Conservation (phyloP, 2,797 vertebrate genomes). For the Parauchenoglanis ngamensis region DNA sequence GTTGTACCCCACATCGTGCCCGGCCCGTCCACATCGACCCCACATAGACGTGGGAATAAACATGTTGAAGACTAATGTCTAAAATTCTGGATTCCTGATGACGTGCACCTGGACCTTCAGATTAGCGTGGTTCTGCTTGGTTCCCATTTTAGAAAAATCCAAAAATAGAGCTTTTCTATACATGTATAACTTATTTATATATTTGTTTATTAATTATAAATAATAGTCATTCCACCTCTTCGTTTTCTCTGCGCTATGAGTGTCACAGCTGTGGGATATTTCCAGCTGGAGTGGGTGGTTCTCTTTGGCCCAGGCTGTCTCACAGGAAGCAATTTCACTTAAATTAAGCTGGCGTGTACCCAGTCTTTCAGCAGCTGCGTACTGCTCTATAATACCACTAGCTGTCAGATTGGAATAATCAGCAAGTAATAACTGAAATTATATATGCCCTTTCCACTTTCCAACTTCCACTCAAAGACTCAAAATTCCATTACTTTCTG, state of each 20-base stretch:
- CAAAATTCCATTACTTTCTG: too few species aligned
- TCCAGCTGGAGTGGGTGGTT: conserved; percentile 50
- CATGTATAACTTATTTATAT: conserved; percentile 6
- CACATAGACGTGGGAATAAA: too few species aligned
- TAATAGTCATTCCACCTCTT: conserved; percentile 1
- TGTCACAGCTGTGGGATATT: conserved; percentile 49
- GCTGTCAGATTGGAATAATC: conserved; percentile 41
- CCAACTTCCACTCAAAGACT: too few species aligned
- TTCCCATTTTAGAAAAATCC: background rate
- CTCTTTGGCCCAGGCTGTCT: conserved; percentile 39
- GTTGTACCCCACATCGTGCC: too few species aligned
- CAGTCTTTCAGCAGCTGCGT: conserved; percentile 26
- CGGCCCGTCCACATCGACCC: too few species aligned
- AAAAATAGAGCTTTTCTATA: conserved; percentile 50
- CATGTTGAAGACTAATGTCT: too few species aligned
- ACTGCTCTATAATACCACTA: conserved; percentile 30
- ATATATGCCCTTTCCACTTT: background rate
- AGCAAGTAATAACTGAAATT: conserved; percentile 20
- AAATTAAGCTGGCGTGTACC: conserved; percentile 30
- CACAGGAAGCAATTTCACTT: conserved; percentile 39
- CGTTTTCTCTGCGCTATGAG: background rate
- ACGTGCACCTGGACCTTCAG: too few species aligned
- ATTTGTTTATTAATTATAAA: too few species aligned
- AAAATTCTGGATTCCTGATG: too few species aligned
- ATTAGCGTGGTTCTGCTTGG: too few species aligned